Evolutionary conservation across 2,797 vertebrate species (phyloP), one percentile per base, ranked within the genome.

Genomic region (Leucoraja ocellata): DNA sequence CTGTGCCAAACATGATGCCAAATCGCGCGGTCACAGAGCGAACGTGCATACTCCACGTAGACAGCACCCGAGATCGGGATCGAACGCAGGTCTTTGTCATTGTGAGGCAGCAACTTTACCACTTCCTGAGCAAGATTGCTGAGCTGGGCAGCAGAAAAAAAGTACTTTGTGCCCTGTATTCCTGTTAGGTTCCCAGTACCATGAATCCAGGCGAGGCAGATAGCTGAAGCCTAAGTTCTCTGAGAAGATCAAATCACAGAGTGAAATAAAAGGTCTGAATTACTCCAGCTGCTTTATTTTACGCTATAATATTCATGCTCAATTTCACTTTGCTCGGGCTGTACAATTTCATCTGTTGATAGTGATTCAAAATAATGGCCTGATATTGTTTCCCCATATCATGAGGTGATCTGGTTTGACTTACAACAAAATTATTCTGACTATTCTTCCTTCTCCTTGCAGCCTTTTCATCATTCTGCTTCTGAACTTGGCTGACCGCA

Each of bases 341-440:
- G 63, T 68, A 36, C 84, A 68, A 88, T 88, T 88, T 88, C 65
- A 32, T 88, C 84, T 88, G 84, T n/a, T 18, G 16, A 68, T 68
- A 36, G 84, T 68, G 68, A 88, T 88, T 32, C 84, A 68, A 88
- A 88, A 65, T 88, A 88, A 88, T 65, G 84, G 16, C 61, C 14
- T 5, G 65, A 32, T 36, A 36, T 36, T 88, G 84, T 65, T 68
- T 88, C 63, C 84, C 61, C 16, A 4, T 8, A 68, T 88, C 61
- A 88, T 14, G 61, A n/a, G 16, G n/a, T 36, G 16, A 68, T 32
- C 84, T 68, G 84, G 84, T 16, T 88, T 68, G 16, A 88, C 61
- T 88, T 36, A 2, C 65, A 88, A 68, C 61, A 65, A 88, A 88
- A 88, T 88, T 65, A 88, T 88, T 88, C 16, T 21, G 8, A 36